These are phyloP conservation scores for Adelosebastes latens DNA, from an alignment of 2,797 vertebrate species.

Conservation along the genomic window DNA sequence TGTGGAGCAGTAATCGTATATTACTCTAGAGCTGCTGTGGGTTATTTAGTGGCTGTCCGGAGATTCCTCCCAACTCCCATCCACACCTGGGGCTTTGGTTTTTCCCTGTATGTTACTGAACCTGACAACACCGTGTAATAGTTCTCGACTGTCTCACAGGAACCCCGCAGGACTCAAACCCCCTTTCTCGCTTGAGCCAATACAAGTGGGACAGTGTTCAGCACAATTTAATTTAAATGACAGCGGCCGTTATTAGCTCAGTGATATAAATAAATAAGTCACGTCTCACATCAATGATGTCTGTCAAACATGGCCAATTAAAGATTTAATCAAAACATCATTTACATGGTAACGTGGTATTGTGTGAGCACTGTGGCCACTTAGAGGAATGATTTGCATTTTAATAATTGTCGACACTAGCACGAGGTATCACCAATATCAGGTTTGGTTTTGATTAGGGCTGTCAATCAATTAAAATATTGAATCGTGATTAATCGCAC, in stretches of 20 bases:
- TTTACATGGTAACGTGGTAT: not conserved
- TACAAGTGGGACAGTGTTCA: not conserved
- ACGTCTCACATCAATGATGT: slow-evolving; percentile 1
- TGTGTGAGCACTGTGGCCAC: not conserved
- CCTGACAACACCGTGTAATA: slow-evolving; percentile 9
- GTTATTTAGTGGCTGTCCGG: slow-evolving; percentile 4
- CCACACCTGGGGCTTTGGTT: not conserved
- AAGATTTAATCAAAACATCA: slow-evolving; percentile 38
- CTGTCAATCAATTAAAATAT: too few species aligned
- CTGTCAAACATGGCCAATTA: slow-evolving; percentile 35
- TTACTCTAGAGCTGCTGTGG: slow-evolving; percentile 4
- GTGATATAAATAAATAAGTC: slow-evolving; percentile 19
- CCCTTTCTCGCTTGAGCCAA: not conserved
- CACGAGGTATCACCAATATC: not conserved
- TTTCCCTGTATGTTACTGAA: slow-evolving; percentile 5
- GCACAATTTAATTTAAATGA: slow-evolving; percentile 22
- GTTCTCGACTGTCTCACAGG: not conserved
- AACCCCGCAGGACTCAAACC: not conserved
- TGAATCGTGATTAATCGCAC: too few species aligned
- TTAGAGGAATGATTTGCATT: slow-evolving; percentile 9
- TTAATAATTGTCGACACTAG: not conserved
- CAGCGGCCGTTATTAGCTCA: slow-evolving; percentile 16
- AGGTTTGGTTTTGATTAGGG: not conserved
- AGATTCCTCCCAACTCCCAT: not conserved
- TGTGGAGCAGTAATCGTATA: not conserved